phyloP scores from a whole-genome alignment of 2,113 vertebrate species.

The Mesembrinibis cayennensis region DNA sequence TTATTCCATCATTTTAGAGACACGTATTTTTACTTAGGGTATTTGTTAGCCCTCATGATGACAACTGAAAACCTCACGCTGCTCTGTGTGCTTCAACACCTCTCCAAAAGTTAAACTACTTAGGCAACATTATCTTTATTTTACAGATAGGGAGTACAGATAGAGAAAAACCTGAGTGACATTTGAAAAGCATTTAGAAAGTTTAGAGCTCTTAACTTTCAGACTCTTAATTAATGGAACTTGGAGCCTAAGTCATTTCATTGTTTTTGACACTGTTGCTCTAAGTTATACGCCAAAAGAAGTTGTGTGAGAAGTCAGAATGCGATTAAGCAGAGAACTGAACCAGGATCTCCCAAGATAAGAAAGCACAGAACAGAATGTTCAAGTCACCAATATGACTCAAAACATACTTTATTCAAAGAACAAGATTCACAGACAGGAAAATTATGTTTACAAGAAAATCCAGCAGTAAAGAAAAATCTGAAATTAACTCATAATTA shows the following conservation, averaged over 20 bases:
- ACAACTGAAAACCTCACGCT: neutral
- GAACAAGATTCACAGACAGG: neutral
- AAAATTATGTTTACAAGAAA: neutral
- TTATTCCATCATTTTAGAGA: neutral
- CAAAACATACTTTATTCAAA: slow-evolving; percentile 50
- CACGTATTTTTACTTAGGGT: neutral
- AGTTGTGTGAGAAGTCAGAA: neutral
- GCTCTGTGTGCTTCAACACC: neutral
- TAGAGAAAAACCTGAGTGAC: neutral
- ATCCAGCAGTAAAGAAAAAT: neutral
- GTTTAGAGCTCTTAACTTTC: neutral
- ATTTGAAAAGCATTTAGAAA: neutral
- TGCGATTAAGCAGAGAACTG: neutral
- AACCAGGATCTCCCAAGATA: neutral
- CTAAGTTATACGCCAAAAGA: neutral
- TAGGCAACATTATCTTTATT: neutral
- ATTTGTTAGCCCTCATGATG: neutral
- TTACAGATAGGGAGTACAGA: neutral
- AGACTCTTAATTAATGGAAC: neutral
- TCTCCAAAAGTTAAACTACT: neutral
- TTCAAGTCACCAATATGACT: neutral
- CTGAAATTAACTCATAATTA: neutral
- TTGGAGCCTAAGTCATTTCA: neutral
- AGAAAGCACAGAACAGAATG: neutral
- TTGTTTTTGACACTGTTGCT: neutral